Evolutionary conservation across 2,113 vertebrate species (phyloP).

Genomic region (Benitochromis conjunctus): DNA sequence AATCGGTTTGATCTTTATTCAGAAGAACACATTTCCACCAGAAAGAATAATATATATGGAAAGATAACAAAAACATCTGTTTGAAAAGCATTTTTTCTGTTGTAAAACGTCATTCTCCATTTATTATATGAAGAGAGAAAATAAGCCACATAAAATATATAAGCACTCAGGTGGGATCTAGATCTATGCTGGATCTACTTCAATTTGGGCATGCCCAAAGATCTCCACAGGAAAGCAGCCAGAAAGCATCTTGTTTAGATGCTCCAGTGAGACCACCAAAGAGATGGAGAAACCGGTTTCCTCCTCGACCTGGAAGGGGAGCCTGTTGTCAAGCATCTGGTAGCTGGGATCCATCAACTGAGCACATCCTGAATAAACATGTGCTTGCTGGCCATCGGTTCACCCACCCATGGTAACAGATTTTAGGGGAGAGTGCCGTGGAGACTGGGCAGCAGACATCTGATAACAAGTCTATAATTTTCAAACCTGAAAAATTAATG

Average conservation of each 20-base stretch:
- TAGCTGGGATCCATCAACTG: not conserved
- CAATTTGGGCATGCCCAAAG: not conserved
- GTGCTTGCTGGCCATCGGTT: not conserved
- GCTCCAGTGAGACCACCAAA: not conserved
- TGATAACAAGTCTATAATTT: not conserved
- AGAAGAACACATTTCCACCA: not conserved
- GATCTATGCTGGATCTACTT: not conserved
- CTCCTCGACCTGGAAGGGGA: not conserved
- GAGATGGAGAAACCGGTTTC: accelerated
- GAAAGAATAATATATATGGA: not conserved
- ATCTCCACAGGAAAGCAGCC: not conserved
- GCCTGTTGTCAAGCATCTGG: not conserved
- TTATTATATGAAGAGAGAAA: not conserved
- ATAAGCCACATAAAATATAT: not conserved
- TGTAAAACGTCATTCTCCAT: not conserved
- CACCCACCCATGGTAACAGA: not conserved
- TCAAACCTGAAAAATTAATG: not conserved
- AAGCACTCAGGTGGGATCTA: not conserved
- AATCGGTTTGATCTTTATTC: not conserved
- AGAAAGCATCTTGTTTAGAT: not conserved
- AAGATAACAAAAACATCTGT: not conserved
- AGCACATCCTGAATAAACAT: not conserved
- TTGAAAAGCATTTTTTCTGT: not conserved
- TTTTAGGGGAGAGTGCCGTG: not conserved
- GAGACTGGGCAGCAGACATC: not conserved